Percentiles rank a stretch among this genome's conserved stretches.
Conservation (phyloP, 2,888 invertebrate species). For the Rhamnusium bicolor region DNA sequence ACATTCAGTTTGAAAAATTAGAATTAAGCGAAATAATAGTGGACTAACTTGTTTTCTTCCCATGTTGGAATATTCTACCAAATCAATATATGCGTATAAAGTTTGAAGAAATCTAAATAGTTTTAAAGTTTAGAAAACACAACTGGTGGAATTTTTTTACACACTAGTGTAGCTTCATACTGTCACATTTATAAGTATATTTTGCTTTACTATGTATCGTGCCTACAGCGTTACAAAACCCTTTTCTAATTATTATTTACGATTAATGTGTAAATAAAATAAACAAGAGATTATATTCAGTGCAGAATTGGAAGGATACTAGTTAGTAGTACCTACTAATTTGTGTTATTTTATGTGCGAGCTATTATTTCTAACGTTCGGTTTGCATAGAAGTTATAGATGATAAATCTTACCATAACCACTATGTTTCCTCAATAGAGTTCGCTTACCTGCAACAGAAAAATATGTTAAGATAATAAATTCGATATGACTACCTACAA, state of each 20-base stretch:
- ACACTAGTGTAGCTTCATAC: background rate
- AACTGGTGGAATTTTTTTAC: background rate
- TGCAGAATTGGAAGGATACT: slow-evolving; percentile 6
- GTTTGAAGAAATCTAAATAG: no score
- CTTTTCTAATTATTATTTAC: slow-evolving; percentile 21
- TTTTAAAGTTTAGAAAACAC: no score
- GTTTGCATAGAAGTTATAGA: slow-evolving; percentile 32
- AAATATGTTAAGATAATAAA: slow-evolving; percentile 26
- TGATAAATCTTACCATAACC: slow-evolving; percentile 32
- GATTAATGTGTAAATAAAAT: slow-evolving; percentile 21
- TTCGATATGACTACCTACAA: slow-evolving; percentile 30
- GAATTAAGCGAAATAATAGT: no score
- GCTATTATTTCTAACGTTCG: slow-evolving; percentile 13
- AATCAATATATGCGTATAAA: no score
- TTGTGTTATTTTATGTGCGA: slow-evolving; percentile 14
- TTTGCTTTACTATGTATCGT: background rate
- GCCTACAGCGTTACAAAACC: background rate
- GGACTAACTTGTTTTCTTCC: no score
- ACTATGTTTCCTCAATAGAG: slow-evolving; percentile 24
- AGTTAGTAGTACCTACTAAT: slow-evolving; percentile 27
- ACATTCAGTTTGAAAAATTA: no score
- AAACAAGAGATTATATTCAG: slow-evolving; percentile 7
- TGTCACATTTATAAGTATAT: background rate
- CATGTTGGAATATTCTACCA: no score
- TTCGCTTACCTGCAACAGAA: slow-evolving; percentile 27